Percentiles rank a stretch among this genome's conserved stretches.
These are phyloP conservation scores for Dendronephthya gigantea DNA, from an alignment of 64 coral and sea anemone genomes.

Conservation along the genomic window DNA sequence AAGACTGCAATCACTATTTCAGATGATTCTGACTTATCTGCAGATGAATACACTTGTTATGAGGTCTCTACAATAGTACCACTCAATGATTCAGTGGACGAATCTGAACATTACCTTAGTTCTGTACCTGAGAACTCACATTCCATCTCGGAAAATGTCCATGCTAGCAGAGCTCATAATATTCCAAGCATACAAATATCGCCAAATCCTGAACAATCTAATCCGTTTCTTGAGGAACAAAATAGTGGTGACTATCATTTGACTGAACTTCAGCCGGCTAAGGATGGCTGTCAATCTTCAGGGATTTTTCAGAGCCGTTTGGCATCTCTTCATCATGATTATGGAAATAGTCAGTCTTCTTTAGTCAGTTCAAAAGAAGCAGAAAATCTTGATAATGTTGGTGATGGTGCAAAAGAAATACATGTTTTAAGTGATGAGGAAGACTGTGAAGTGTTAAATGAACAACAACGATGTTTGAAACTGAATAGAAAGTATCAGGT, in stretches of 20 bases:
- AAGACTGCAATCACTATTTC: background rate
- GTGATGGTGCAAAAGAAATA: background rate
- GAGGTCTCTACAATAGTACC: background rate
- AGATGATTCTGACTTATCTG: background rate
- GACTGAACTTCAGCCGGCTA: background rate
- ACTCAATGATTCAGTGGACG: background rate
- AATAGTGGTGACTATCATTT: background rate
- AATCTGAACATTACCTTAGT: background rate
- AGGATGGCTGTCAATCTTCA: background rate
- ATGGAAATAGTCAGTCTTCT: background rate
- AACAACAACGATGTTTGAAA: background rate
- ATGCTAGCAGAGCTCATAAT: too few species aligned
- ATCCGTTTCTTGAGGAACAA: background rate
- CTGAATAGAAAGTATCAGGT: background rate
- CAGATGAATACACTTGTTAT: background rate
- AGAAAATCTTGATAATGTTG: background rate
- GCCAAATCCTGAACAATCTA: background rate
- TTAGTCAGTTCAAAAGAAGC: background rate
- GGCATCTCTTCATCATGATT: background rate
- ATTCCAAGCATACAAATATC: background rate
- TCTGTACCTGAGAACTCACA: background rate
- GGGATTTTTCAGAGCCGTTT: background rate
- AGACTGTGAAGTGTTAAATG: background rate
- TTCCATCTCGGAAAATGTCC: background rate
- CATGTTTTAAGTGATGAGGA: background rate